Evolutionary conservation across 2,113 vertebrate species (phyloP).

Genomic region (Cyprinodon tularosa): DNA sequence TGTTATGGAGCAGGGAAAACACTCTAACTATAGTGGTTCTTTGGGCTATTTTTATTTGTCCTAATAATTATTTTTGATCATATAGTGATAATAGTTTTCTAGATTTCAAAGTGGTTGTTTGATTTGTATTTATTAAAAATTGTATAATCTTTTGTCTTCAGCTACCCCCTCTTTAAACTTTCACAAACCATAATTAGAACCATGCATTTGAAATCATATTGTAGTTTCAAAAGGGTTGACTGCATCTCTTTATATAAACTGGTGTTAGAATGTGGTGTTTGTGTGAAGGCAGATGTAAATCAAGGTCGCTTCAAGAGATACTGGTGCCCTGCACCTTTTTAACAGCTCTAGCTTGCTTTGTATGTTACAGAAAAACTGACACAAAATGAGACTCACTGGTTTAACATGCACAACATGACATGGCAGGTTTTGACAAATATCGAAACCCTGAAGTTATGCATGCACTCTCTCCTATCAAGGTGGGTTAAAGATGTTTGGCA

Average conservation of each 20-base stretch:
- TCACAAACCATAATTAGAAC: background rate
- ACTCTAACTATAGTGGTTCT: background rate
- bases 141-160: background rate
- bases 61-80: constrained; percentile 1
- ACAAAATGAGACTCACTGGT: background rate
- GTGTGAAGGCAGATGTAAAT: background rate
- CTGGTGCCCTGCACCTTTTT: too few species aligned
- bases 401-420: constrained; percentile 30
- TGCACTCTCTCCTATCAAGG: constrained; percentile 16
- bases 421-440: constrained; percentile 55
- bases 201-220: background rate
- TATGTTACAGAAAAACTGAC: constrained; percentile 2
- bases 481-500: constrained; percentile 37
- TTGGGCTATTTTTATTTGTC: constrained; percentile 3
- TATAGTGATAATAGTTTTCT: background rate
- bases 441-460: constrained; percentile 52
- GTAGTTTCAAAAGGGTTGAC: background rate
- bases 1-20: constrained; percentile 25
- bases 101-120: background rate
- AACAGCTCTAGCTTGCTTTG: background rate
- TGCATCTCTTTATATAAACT: background rate
- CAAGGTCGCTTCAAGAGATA: background rate
- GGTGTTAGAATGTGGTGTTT: background rate
- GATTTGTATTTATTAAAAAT: background rate
- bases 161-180: background rate